Evolutionary conservation across 1,140 invertebrate species (phyloP).

Genomic region (Aphaenogaster ashmeadi): DNA sequence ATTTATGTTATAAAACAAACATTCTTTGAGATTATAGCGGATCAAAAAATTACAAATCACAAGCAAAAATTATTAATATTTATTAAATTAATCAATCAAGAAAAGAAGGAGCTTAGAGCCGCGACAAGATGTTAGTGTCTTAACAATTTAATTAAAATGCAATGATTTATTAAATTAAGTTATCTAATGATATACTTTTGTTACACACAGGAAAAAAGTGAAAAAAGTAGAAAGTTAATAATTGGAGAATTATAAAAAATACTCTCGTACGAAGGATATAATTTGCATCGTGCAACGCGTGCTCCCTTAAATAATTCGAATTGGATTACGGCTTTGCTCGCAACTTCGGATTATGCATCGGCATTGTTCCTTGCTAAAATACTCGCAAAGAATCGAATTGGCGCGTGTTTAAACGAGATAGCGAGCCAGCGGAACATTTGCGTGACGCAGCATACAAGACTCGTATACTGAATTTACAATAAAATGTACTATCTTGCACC

Average conservation of each 20-base stretch:
- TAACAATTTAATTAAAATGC: no score
- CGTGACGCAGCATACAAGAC: conserved; percentile 19
- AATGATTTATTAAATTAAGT: conserved; percentile 2
- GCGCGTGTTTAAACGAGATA: conserved; percentile 52
- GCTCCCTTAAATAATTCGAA: not conserved
- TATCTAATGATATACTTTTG: not conserved
- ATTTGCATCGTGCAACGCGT: not conserved
- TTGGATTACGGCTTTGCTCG: not conserved
- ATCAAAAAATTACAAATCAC: not conserved
- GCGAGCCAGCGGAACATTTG: conserved; percentile 37
- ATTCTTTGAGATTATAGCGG: not conserved
- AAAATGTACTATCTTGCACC: conserved; percentile 45
- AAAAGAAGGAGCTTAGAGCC: no score
- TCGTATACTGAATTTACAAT: conserved; percentile 48
- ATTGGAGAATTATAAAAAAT: not conserved
- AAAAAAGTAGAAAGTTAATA: not conserved
- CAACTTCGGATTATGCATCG: not conserved
- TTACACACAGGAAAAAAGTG: not conserved
- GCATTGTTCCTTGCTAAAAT: conserved; percentile 8
- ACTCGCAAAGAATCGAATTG: conserved; percentile 51
- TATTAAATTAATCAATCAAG: conserved; percentile 17
- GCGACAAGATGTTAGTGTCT: no score
- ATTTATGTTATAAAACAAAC: not conserved
- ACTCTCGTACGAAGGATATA: not conserved
- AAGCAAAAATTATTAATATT: not conserved